A percentile compares a stretch with the other conserved stretches of the same genome.
Conservation (phyloP, 2,113 vertebrate species). For the Phoxinus phoxinus region DNA sequence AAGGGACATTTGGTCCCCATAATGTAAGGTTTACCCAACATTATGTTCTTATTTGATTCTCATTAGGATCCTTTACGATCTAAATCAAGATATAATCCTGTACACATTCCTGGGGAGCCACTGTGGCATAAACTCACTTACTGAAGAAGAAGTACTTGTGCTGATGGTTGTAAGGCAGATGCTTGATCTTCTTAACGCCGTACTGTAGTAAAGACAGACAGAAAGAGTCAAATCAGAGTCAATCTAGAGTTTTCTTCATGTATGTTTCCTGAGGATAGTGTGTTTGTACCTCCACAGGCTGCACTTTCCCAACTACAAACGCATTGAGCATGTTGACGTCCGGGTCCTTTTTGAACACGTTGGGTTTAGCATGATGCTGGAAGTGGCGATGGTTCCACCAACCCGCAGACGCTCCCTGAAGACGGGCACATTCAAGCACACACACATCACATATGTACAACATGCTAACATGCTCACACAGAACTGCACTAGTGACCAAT, state of each 20-base stretch:
- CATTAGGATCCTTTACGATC: not conserved
- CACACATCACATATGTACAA: not conserved
- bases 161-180: conserved; percentile 88
- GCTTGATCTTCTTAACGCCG: conserved; percentile 90
- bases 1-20: not conserved
- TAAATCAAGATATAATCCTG: not conserved
- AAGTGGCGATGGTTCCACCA: conserved; percentile 99
- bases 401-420: conserved; percentile 90
- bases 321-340: conserved; percentile 91
- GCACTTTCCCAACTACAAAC: conserved; percentile 86
- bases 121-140: conserved; percentile 68
- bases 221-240: not conserved
- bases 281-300: conserved; percentile 85
- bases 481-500: not conserved
- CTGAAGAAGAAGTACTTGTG: conserved; percentile 94
- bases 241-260: not conserved
- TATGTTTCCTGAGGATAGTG: not conserved
- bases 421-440: not conserved
- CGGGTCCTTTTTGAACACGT: conserved; percentile 90
- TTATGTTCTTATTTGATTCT: no score
- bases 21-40: no score
- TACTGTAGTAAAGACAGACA: conserved; percentile 74
- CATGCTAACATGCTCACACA: not conserved
- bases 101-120: not conserved
- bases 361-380: conserved; percentile 95